phyloP scores from a whole-genome alignment of 2,888 invertebrate species.

The Tetheella fluctuosa region DNA sequence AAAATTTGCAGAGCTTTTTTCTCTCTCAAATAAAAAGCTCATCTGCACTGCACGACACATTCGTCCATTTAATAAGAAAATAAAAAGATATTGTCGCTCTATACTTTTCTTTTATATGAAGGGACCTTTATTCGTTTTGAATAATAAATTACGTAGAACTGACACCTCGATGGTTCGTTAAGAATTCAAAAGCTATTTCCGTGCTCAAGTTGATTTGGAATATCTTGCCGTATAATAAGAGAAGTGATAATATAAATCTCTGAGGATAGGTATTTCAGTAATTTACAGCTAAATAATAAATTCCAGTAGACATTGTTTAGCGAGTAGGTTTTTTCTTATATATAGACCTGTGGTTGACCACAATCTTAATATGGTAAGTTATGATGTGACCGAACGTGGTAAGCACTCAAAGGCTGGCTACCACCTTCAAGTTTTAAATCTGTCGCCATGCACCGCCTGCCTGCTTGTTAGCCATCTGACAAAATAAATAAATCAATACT shows the following conservation, averaged over 20 bases:
- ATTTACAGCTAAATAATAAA: too few relatives aligned
- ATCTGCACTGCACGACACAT: not conserved
- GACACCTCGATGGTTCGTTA: slow-evolving; percentile 8
- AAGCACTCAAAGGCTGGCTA: too few relatives aligned
- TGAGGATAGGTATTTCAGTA: not conserved
- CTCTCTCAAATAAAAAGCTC: not conserved
- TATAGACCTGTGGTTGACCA: too few relatives aligned
- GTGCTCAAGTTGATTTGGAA: not conserved
- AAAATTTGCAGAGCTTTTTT: not conserved
- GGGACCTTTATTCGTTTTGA: not conserved
- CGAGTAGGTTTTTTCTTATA: too few relatives aligned
- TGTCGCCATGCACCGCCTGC: too few relatives aligned
- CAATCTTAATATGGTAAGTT: too few relatives aligned
- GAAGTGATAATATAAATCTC: not conserved
- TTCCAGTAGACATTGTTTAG: too few relatives aligned
- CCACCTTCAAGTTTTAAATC: too few relatives aligned
- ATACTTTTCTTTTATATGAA: not conserved
- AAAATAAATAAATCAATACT: too few relatives aligned
- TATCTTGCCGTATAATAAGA: not conserved
- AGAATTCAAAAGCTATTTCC: not conserved
- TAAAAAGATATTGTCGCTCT: not conserved
- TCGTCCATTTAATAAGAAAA: not conserved
- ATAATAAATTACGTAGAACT: slow-evolving; percentile 6
- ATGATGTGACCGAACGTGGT: too few relatives aligned
- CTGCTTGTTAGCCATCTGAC: too few relatives aligned